Evolutionary conservation across 2,888 invertebrate genomes (phyloP).

Genomic region (Tupiocoris notatus): DNA sequence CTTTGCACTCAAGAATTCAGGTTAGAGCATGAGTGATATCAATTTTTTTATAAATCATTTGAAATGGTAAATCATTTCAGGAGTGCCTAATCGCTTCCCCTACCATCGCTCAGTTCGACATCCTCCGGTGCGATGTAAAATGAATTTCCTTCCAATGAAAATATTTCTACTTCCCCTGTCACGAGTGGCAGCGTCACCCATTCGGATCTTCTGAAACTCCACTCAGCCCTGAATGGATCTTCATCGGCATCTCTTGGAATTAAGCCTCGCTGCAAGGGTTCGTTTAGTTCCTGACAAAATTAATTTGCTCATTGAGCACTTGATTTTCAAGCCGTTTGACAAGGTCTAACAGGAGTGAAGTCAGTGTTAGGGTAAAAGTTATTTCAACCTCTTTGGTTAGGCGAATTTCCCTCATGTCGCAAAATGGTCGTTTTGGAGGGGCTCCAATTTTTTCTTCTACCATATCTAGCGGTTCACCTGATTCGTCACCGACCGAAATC

Average conservation of each 20-base stretch:
- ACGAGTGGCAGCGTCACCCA: constrained; percentile 2
- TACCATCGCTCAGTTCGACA: constrained; percentile 26
- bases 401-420: not conserved
- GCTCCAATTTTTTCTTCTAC: constrained; percentile 9
- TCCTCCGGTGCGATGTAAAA: constrained; percentile 28
- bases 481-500: constrained; percentile 3
- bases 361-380: too few species aligned
- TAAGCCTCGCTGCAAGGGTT: constrained; percentile 22
- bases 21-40: too few species aligned
- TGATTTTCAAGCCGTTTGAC: too few species aligned
- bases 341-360: too few species aligned
- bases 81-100: too few species aligned
- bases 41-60: too few species aligned
- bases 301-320: not conserved
- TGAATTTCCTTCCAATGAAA: constrained; percentile 20
- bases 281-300: constrained; percentile 14
- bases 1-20: too few species aligned
- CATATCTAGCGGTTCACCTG: not conserved
- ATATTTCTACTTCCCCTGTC: constrained; percentile 16
- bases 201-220: constrained; percentile 17
- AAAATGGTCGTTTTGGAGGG: not conserved
- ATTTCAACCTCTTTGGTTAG: constrained; percentile 32
- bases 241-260: constrained; percentile 21
- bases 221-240: not conserved
- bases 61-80: too few species aligned